These are phyloP conservation scores for Chrysomela aeneicollis DNA, from an alignment of 2,888 invertebrate species.

Conservation along the genomic window DNA sequence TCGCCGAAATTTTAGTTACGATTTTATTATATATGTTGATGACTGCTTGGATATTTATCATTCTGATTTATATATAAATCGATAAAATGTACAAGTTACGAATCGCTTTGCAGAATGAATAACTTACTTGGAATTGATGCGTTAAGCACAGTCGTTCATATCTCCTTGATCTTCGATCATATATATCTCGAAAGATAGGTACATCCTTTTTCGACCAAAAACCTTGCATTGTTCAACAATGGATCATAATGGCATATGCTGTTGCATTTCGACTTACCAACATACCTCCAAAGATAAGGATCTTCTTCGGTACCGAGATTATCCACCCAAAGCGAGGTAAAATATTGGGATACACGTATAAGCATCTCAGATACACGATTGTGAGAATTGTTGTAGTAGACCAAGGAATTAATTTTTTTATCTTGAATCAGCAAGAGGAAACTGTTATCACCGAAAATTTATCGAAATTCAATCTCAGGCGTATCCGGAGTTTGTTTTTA, in stretches of 20 bases:
- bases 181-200: constrained; percentile 9
- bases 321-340: constrained; percentile 1
- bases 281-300: constrained; percentile 29
- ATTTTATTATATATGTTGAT: too few relatives aligned
- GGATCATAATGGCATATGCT: constrained; percentile 55
- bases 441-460: constrained; percentile 54
- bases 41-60: too few relatives aligned
- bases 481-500: constrained; percentile 19
- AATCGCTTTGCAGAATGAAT: background rate
- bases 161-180: constrained; percentile 26
- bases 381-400: background rate
- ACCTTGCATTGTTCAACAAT: constrained; percentile 52
- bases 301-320: background rate
- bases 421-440: constrained; percentile 55
- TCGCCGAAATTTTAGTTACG: too few relatives aligned
- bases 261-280: constrained; percentile 52
- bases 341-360: too few relatives aligned
- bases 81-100: too few relatives aligned
- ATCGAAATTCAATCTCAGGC: constrained; percentile 46
- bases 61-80: too few relatives aligned
- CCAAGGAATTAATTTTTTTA: constrained; percentile 37
- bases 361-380: background rate
- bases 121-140: background rate
- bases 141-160: background rate
- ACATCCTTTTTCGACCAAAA: constrained; percentile 44